Base-by-base conservation (phyloP, 2,888 invertebrate species). In the Congeria kusceri region DNA sequence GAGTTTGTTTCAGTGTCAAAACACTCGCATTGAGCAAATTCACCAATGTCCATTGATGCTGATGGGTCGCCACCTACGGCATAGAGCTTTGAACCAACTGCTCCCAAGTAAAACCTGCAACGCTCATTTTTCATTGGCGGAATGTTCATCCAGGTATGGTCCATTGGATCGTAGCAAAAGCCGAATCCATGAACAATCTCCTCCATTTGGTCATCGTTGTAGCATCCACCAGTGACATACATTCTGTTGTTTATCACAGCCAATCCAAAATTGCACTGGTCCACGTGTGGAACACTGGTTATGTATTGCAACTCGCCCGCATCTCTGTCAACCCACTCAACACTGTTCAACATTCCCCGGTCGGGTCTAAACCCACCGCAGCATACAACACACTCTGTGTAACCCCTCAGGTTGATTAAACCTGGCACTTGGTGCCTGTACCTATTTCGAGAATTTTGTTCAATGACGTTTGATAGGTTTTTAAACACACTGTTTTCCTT, bases 181-280 rank as follows among this genome's bases (percentile, higher is more conserved):
- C 96, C 96, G 91, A 96, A 96, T 0, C 96, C 96, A 93, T 96
- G 96, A 68, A 96, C 95, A 86, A 96, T 95, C 93, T 96, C 96
- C 92, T 95, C 94, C 66, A 96, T 92, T 27, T 87, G 85, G 27
- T 90, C 89, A 77, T 90, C 89, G 92, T 96, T 96, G 88, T 96
- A 96, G 85, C 96, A 96, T 0, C 96, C 96, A 18, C 96, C 96
- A 18, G 96, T 95, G 3, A 96, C 95, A 88, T 95, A 96, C 18
- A 96, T 93, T 87, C 95, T 95, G 89, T 96, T 96, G 79, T 95
- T 95, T 13, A 96, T 93, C 0, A 96, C 96, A 9, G 95, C 95
- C 9, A 95, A 95, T 1, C 96, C 96, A 92, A 96, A 96, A 91
- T 96, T 96, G 91, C 96, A 96, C 91, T 96, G 96, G 87, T 96